These are phyloP conservation scores for Crenichthys baileyi DNA, from an alignment of 2,797 vertebrate genomes.

Conservation along the genomic window DNA sequence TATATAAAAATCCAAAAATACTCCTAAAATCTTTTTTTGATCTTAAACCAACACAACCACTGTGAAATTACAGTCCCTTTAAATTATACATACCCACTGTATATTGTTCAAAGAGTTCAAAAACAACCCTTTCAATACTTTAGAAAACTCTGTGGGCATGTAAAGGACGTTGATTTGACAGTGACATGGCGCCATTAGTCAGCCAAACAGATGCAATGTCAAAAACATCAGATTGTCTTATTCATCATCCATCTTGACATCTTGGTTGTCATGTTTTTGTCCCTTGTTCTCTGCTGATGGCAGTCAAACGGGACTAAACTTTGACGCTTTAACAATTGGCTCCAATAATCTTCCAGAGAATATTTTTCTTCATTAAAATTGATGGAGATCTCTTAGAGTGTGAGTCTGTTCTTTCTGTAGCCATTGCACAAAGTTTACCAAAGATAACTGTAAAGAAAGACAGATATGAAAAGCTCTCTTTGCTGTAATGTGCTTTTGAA, in stretches of 20 bases:
- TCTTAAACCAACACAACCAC: background rate
- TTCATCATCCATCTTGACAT: conserved; percentile 39
- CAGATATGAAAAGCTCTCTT: background rate
- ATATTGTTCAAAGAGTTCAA: background rate
- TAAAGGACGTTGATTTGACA: conserved; percentile 13
- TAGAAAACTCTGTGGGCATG: conserved; percentile 12
- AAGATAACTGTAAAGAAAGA: background rate
- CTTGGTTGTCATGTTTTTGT: conserved; percentile 20
- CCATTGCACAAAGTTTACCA: background rate
- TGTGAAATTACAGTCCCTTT: background rate
- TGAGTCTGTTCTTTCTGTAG: background rate
- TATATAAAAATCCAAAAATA: background rate
- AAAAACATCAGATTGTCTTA: conserved; percentile 38
- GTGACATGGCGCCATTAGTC: conserved; percentile 29
- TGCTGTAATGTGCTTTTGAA: background rate
- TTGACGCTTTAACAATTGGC: conserved; percentile 19
- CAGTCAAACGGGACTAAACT: conserved; percentile 19
- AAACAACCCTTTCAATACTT: conserved; percentile 17
- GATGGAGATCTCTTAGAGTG: conserved; percentile 4
- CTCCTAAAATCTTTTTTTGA: background rate
- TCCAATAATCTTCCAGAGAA: conserved; percentile 4
- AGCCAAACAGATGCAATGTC: conserved; percentile 26
- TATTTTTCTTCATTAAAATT: conserved; percentile 4
- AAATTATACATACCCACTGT: background rate
- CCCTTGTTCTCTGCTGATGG: conserved; percentile 15